phyloP scores from a whole-genome alignment of 1,140 invertebrate genomes.

The Manduca sexta region DNA sequence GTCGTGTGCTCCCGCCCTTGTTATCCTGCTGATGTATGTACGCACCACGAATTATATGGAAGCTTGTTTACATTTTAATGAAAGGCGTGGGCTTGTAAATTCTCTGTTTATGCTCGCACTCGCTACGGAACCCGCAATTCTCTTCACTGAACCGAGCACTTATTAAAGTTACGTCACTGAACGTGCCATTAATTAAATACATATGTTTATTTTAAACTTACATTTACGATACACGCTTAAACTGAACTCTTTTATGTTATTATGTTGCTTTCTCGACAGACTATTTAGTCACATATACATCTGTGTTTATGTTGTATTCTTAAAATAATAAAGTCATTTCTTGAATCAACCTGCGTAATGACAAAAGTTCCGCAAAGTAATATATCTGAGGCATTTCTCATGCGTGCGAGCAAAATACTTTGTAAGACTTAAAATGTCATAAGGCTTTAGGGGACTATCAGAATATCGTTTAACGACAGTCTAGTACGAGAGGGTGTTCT shows the following conservation, averaged over 20 bases:
- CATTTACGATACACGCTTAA: too few relatives aligned
- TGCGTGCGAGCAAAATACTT: too few relatives aligned
- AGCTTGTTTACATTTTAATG: conserved; percentile 56
- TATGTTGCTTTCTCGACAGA: not conserved
- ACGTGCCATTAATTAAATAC: conserved; percentile 17
- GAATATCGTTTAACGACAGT: conserved; percentile 19
- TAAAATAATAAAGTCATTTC: too few relatives aligned
- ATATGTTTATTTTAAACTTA: too few relatives aligned
- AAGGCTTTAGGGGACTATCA: not conserved
- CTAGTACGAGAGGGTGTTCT: conserved; percentile 43
- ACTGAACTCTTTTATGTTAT: too few relatives aligned
- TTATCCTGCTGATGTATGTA: conserved; percentile 37
- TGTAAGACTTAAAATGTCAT: too few relatives aligned
- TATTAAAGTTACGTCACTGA: conserved; percentile 15
- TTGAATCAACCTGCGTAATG: too few relatives aligned
- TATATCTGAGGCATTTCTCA: too few relatives aligned
- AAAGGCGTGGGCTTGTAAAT: conserved; percentile 37
- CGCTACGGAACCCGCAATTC: conserved; percentile 12
- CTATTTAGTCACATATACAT: not conserved
- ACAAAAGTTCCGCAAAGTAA: too few relatives aligned
- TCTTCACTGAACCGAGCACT: conserved; percentile 7
- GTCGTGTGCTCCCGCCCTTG: conserved; percentile 14
- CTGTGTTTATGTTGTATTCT: too few relatives aligned
- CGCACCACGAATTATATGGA: conserved; percentile 38
- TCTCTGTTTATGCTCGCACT: conserved; percentile 36